These are phyloP conservation scores for Homarus gammarus DNA, from an alignment of 2,888 invertebrate species.

Conservation along the genomic window DNA sequence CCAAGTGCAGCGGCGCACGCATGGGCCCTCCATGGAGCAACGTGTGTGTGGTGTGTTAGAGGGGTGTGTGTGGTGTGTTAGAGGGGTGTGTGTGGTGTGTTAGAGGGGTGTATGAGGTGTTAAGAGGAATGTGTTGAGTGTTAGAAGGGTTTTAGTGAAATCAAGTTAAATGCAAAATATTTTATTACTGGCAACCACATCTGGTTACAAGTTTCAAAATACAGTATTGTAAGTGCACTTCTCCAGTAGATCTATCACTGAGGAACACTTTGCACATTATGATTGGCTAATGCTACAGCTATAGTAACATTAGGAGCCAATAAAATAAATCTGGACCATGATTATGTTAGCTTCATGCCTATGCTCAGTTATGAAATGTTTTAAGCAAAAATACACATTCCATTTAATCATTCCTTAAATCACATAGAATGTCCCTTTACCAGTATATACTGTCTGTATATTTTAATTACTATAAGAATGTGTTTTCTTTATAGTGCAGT, in stretches of 20 bases:
- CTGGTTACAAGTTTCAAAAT: conserved; percentile 6
- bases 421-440: background rate
- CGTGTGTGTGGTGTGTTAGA: no score
- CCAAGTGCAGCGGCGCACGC: no score
- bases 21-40: no score
- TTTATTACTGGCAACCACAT: conserved; percentile 6
- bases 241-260: conserved; percentile 4
- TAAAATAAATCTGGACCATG: background rate
- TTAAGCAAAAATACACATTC: background rate
- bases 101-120: no score
- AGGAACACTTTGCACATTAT: background rate
- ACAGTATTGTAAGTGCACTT: background rate
- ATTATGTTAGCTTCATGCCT: background rate
- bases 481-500: no score
- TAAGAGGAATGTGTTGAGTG: no score
- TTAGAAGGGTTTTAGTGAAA: no score
- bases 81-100: no score
- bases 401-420: background rate
- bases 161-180: conserved; percentile 1
- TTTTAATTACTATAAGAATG: no score
- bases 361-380: background rate
- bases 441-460: no score
- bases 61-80: no score
- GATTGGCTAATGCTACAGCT: background rate
- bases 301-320: background rate